A percentile compares a stretch with the other conserved stretches of the same genome.
phyloP scores from a whole-genome alignment of 2,797 vertebrate species.

The Astyanax mexicanus region DNA sequence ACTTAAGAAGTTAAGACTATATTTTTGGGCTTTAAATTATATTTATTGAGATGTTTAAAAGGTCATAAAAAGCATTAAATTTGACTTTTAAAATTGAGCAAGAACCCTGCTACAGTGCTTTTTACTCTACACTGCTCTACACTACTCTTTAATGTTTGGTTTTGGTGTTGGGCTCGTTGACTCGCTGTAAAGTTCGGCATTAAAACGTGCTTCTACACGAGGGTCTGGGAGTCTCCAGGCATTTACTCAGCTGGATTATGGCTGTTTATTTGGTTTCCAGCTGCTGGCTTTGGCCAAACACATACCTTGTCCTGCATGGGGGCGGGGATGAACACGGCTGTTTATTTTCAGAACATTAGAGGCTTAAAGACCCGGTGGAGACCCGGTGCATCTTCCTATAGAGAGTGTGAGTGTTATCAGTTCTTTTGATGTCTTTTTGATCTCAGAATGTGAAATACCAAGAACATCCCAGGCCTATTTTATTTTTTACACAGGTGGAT shows the following conservation, averaged over 20 bases:
- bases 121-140: too few species aligned
- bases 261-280: conserved; percentile 56
- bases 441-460: conserved; percentile 6
- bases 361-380: conserved; percentile 9
- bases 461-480: not conserved
- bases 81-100: too few species aligned
- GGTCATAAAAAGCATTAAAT: too few species aligned
- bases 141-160: not conserved
- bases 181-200: conserved; percentile 42
- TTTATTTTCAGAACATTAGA: conserved; percentile 39
- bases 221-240: conserved; percentile 47
- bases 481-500: not conserved
- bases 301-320: conserved; percentile 33
- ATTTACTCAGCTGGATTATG: conserved; percentile 41
- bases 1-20: too few species aligned
- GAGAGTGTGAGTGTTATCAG: not conserved
- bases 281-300: conserved; percentile 29
- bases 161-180: conserved; percentile 32
- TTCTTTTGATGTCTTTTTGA: conserved; percentile 23
- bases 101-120: too few species aligned
- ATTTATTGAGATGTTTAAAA: too few species aligned
- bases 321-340: conserved; percentile 33
- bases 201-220: conserved; percentile 61
- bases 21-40: too few species aligned
- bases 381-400: conserved; percentile 6